Percentiles rank a stretch among this genome's conserved stretches.
phyloP scores from a whole-genome alignment of 2,113 vertebrate species.

The Chitala chitala region DNA sequence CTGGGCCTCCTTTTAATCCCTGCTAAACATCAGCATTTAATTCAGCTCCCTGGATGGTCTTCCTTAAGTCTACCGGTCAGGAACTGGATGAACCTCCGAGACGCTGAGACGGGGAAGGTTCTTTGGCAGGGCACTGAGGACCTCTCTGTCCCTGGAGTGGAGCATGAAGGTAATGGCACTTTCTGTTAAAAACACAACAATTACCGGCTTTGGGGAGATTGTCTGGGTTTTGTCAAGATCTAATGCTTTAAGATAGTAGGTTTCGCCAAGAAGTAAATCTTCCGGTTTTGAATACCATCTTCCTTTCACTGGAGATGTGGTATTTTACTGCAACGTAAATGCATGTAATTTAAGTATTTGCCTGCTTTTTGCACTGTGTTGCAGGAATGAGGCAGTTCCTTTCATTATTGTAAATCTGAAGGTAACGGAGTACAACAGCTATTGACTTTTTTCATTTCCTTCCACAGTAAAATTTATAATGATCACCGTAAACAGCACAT shows the following conservation, averaged over 20 bases:
- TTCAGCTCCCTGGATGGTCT: slow-evolving; percentile 15
- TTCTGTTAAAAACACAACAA: not conserved
- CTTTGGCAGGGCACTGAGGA: slow-evolving; percentile 98
- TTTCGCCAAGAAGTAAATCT: no score
- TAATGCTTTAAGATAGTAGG: not conserved
- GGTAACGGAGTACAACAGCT: not conserved
- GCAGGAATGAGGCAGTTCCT: not conserved
- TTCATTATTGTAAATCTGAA: not conserved
- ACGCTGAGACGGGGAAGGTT: slow-evolving; percentile 96
- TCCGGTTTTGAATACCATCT: no score
- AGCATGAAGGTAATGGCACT: slow-evolving; percentile 84
- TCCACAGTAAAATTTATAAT: not conserved
- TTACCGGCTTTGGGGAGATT: not conserved
- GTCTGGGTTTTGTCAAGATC: no score
- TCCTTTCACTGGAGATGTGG: no score
- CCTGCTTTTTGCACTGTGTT: not conserved
- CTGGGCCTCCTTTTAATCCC: no score
- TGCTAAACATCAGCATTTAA: not conserved
- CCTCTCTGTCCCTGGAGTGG: slow-evolving; percentile 90
- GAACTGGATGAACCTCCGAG: slow-evolving; percentile 98
- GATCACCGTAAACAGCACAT: not conserved
- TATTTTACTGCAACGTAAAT: no score
- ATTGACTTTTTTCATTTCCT: not conserved
- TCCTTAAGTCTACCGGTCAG: slow-evolving; percentile 60
- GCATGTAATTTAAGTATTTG: not conserved